phyloP scores from a whole-genome alignment of 2,113 vertebrate species.

The Silurus meridionalis region DNA sequence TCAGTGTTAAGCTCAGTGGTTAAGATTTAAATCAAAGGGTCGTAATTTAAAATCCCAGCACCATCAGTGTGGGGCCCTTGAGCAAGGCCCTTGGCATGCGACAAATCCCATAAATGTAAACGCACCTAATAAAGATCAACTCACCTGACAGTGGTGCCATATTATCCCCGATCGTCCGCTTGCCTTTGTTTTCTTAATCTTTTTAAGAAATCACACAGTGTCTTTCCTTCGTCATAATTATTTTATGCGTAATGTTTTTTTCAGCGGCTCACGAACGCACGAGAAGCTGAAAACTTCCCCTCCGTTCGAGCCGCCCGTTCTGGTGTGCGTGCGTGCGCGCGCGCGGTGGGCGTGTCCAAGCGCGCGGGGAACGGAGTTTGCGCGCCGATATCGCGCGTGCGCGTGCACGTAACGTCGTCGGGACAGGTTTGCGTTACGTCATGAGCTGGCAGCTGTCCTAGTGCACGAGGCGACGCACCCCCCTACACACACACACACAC shows the following conservation, averaged over 20 bases:
- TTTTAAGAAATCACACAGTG: neutral
- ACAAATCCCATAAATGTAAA: no score
- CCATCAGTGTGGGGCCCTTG: no score
- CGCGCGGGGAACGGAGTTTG: no score
- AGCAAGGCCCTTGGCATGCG: no score
- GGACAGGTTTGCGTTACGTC: slow-evolving; percentile 5
- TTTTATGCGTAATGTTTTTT: neutral
- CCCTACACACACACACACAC: no score
- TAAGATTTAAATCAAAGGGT: no score
- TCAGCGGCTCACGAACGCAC: neutral
- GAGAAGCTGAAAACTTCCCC: neutral
- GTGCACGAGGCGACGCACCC: neutral
- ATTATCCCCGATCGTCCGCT: neutral
- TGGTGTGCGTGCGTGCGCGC: neutral
- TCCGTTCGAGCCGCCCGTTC: neutral
- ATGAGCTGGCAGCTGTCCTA: neutral
- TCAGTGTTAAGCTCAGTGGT: no score
- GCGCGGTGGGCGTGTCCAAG: no score
- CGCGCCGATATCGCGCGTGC: neutral
- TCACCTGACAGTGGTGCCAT: slow-evolving; percentile 9
- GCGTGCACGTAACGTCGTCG: neutral
- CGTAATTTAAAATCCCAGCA: no score
- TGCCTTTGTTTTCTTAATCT: neutral
- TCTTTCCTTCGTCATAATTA: neutral
- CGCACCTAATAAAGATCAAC: neutral